These are phyloP conservation scores for Pitangus sulphuratus DNA, from an alignment of 2,797 vertebrate species.

Conservation along the genomic window DNA sequence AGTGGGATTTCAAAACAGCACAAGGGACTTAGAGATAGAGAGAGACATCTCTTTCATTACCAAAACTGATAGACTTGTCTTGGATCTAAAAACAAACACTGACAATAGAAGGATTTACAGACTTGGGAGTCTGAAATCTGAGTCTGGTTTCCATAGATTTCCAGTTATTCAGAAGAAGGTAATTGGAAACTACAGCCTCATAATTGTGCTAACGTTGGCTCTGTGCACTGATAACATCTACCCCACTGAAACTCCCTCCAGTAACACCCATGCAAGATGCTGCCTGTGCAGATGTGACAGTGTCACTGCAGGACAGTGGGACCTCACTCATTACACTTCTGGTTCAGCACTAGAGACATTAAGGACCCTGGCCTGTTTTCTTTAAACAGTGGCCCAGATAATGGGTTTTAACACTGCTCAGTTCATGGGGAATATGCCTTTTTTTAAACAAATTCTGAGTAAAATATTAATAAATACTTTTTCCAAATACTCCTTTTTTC, in stretches of 20 bases:
- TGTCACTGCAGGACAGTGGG: background rate
- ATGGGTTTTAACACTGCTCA: background rate
- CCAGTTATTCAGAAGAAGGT: background rate
- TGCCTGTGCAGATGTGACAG: background rate
- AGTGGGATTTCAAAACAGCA: background rate
- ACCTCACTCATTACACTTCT: background rate
- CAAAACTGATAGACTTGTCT: background rate
- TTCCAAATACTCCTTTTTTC: background rate
- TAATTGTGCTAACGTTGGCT: background rate
- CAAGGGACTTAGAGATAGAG: background rate
- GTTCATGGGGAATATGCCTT: background rate
- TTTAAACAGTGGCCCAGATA: background rate
- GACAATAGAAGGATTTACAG: background rate
- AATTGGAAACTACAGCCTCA: background rate
- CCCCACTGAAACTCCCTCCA: background rate
- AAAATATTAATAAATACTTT: background rate
- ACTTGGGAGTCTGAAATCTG: background rate
- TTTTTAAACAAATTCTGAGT: background rate
- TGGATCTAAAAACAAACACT: background rate
- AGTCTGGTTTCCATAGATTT: background rate
- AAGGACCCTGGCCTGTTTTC: background rate
- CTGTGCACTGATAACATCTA: fast-evolving
- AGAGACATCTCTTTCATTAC: background rate
- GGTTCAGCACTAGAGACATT: background rate
- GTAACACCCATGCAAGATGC: background rate